Evolutionary conservation across 2,888 invertebrate genomes (phyloP).

Genomic region (Volucella inanis): DNA sequence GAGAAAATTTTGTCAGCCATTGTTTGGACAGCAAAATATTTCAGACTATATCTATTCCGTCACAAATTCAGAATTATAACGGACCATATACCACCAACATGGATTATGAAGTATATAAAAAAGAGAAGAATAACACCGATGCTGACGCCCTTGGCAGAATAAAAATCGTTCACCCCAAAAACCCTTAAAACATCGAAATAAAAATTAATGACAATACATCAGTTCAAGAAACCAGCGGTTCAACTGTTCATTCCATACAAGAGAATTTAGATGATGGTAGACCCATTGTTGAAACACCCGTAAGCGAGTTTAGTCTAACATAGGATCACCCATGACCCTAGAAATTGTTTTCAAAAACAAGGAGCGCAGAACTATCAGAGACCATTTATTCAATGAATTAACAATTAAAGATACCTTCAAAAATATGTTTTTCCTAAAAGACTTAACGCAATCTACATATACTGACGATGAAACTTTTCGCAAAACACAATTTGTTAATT

Average conservation of each 20-base stretch:
- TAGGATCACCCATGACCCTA: not conserved
- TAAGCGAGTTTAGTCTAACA: constrained; percentile 71
- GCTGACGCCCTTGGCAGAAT: constrained; percentile 68
- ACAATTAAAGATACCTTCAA: too few relatives aligned
- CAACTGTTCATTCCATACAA: constrained; percentile 53
- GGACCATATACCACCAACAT: constrained; percentile 80
- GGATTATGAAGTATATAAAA: constrained; percentile 78
- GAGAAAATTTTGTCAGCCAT: constrained; percentile 68
- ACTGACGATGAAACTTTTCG: too few relatives aligned
- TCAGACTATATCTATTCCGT: constrained; percentile 79
- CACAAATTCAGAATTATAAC: constrained; percentile 80
- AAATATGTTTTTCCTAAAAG: too few relatives aligned
- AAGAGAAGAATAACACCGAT: constrained; percentile 64
- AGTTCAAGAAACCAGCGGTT: constrained; percentile 23
- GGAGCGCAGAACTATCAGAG: constrained; percentile 4
- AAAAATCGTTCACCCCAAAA: constrained; percentile 21
- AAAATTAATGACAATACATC: constrained; percentile 44
- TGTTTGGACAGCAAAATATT: constrained; percentile 76
- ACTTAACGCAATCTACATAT: too few relatives aligned
- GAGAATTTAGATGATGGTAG: constrained; percentile 70
- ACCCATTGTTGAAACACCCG: constrained; percentile 74
- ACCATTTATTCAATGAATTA: too few relatives aligned
- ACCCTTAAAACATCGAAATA: constrained; percentile 19
- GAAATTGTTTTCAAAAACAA: constrained; percentile 49
- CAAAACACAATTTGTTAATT: too few relatives aligned